These are phyloP conservation scores for Ditylenchus dipsaci DNA, from an alignment of 1,140 invertebrate species.

Conservation along the genomic window DNA sequence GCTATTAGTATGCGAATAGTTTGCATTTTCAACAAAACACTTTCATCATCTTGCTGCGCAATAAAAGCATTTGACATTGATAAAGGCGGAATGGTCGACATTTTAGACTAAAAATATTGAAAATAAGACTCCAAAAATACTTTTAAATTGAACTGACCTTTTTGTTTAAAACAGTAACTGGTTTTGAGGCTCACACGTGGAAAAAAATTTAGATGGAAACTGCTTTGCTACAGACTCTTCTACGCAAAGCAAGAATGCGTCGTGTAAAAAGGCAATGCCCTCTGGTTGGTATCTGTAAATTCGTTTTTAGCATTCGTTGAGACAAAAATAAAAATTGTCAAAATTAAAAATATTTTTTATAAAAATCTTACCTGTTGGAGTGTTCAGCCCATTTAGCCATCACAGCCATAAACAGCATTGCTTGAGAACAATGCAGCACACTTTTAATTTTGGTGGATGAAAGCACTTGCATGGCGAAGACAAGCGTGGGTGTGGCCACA, in stretches of 20 bases:
- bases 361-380: not conserved
- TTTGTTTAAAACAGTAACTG: not conserved
- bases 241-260: constrained; percentile 2
- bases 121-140: not conserved
- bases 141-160: not conserved
- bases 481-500: not conserved
- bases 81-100: not conserved
- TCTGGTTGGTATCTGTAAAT: constrained; percentile 4
- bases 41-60: not conserved
- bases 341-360: no score
- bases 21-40: not conserved
- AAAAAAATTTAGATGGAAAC: not conserved
- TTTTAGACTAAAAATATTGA: not conserved
- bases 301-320: no score
- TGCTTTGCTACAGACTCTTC: not conserved
- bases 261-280: constrained; percentile 6
- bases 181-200: not conserved
- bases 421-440: not conserved
- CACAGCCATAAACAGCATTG: not conserved
- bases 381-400: not conserved
- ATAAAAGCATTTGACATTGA: not conserved
- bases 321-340: no score
- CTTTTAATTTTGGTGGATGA: not conserved
- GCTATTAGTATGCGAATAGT: not conserved
- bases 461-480: not conserved